Evolutionary conservation across 1,140 invertebrate genomes (phyloP).

Genomic region (Ips typographus): DNA sequence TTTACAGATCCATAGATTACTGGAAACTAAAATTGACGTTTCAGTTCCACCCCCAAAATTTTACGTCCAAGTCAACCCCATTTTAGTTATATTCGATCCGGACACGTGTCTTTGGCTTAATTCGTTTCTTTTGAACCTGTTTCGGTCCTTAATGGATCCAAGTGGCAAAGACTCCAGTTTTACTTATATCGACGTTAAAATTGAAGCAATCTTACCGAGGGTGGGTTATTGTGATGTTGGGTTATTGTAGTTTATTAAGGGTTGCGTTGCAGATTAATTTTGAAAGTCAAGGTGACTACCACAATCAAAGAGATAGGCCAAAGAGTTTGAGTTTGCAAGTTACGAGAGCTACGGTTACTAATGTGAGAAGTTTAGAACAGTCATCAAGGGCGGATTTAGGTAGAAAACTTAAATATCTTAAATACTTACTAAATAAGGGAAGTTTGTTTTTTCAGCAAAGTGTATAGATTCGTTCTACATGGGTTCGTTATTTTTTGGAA

Average conservation of each 20-base stretch:
- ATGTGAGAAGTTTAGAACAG: conserved; percentile 69
- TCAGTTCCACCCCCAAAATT: conserved; percentile 89
- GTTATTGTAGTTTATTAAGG: neutral
- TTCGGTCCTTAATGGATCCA: conserved; percentile 64
- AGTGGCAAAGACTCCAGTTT: conserved; percentile 54
- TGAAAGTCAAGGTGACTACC: conserved; percentile 68
- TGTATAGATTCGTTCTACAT: conserved; percentile 72
- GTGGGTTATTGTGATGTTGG: conserved; percentile 55
- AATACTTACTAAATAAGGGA: neutral
- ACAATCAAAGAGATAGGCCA: conserved; percentile 77
- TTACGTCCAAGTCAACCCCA: conserved; percentile 86
- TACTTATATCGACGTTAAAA: conserved; percentile 80
- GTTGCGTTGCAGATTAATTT: conserved; percentile 63
- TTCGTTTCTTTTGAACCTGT: conserved; percentile 87
- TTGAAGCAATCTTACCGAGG: conserved; percentile 89
- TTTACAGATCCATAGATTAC: neutral
- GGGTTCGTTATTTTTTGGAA: conserved; percentile 71
- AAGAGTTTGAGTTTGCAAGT: conserved; percentile 79
- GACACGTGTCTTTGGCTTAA: conserved; percentile 89
- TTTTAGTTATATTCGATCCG: conserved; percentile 82
- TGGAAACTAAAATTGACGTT: conserved; percentile 40
- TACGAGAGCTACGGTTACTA: conserved; percentile 76
- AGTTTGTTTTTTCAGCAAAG: conserved; percentile 57
- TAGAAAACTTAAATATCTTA: conserved; percentile 3
- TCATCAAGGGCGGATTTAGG: conserved; percentile 65